These are phyloP conservation scores for Thunnus thynnus DNA, from an alignment of 2,113 vertebrate genomes.

Conservation along the genomic window DNA sequence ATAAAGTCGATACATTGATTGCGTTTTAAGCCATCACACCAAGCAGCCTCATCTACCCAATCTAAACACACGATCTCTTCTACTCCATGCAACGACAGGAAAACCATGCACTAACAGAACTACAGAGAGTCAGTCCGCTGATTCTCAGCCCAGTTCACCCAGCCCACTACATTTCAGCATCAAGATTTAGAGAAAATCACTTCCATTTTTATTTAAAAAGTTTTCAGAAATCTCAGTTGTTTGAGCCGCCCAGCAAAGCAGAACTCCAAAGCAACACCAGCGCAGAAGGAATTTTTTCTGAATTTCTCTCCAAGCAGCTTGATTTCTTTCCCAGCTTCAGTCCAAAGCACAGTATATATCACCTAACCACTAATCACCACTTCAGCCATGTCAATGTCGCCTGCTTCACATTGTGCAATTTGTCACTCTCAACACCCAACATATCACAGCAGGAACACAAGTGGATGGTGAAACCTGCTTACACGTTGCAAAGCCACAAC, in stretches of 20 bases:
- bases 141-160: conserved; percentile 39
- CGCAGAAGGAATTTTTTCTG: conserved; percentile 11
- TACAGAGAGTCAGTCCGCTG: conserved; percentile 4
- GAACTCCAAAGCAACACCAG: conserved; percentile 35
- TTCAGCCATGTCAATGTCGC: conserved; percentile 59
- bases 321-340: conserved; percentile 60
- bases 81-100: conserved; percentile 75
- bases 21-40: conserved; percentile 23
- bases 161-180: not conserved
- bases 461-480: conserved; percentile 75
- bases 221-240: conserved; percentile 13
- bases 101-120: conserved; percentile 61
- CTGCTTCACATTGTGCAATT: conserved; percentile 60
- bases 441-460: conserved; percentile 68
- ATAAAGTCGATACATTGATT: not conserved
- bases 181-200: not conserved
- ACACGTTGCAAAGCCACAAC: conserved; percentile 53
- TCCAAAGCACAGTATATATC: conserved; percentile 52
- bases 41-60: conserved; percentile 32
- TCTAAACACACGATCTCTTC: conserved; percentile 4
- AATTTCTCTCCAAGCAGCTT: conserved; percentile 43
- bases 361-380: conserved; percentile 63
- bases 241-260: conserved; percentile 62
- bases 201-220: too few relatives aligned
- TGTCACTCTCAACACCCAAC: conserved; percentile 66